Evolutionary conservation across 2,888 invertebrate species (phyloP), one percentile per base, ranked within the genome.

Genomic region (Hypolimnas misippus): DNA sequence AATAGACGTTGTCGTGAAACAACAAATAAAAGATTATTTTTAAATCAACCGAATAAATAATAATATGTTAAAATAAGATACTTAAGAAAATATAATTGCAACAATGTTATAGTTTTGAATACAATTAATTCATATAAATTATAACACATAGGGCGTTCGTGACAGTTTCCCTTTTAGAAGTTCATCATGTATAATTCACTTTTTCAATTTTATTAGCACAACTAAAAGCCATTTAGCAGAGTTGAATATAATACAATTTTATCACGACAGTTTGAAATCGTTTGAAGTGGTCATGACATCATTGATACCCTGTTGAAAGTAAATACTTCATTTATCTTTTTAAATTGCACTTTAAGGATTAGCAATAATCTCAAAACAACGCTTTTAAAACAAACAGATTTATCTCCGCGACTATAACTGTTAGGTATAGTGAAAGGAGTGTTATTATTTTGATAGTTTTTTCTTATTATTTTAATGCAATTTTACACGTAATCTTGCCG

Each of bases 151-250:
- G n/a, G n/a, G n/a, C 12, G 35, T 38, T 12, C 4, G 35, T 38
- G 12, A 38, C 35, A 38, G 4, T n/a, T n/a, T 38, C n/a, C n/a
- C 35, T 38, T 38, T 38, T 12, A 38, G 3, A 38, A 38, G 2
- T 38, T 38, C n/a, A 38, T n/a, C 4, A n/a, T 38, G n/a, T 38
- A 38, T 38, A 10, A 12, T 33, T 12, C 8, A 33, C 33, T 33
- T 33, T n/a, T 38, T 38, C 25, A 38, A 38, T n/a, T 38, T n/a
- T 38, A 38, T 38, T 38, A n/a, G 35, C 35, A n/a, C n/a, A 38
- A n/a, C 35, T 16, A 42, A 42, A 17, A 17, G 17, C 42, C 42
- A 42, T 5, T 7, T 7, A 42, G 42, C 12, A 42, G 17, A 16
- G 17, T 42, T 17, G 16, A 29, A 14, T 49, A 3, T 4, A 12